Percentiles rank a stretch among this genome's conserved stretches.
Conservation (phyloP, 2,888 invertebrate species). For the Acronicta psi region DNA sequence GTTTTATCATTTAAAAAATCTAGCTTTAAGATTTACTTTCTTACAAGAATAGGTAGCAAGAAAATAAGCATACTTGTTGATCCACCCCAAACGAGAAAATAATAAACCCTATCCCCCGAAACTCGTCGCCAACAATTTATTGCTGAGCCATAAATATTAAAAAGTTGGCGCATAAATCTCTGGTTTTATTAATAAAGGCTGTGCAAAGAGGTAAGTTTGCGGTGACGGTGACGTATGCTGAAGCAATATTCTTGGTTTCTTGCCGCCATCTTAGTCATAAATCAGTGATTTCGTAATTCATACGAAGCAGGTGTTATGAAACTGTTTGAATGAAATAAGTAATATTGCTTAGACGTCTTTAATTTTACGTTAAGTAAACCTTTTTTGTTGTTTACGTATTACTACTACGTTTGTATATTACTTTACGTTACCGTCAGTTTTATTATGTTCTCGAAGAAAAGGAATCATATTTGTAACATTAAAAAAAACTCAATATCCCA, state of each 20-base stretch:
- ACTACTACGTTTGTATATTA: too few species aligned
- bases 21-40: not conserved
- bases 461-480: too few species aligned
- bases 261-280: slow-evolving; percentile 41
- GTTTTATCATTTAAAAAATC: not conserved
- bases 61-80: slow-evolving; percentile 79
- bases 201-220: slow-evolving; percentile 64
- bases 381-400: too few species aligned
- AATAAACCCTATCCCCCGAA: slow-evolving; percentile 83
- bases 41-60: slow-evolving; percentile 43
- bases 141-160: slow-evolving; percentile 87
- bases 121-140: slow-evolving; percentile 85
- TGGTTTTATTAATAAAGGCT: slow-evolving; percentile 82
- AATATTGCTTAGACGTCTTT: slow-evolving; percentile 14
- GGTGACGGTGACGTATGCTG: slow-evolving; percentile 66
- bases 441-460: too few species aligned
- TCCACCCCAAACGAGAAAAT: slow-evolving; percentile 77
- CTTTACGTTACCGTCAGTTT: too few species aligned
- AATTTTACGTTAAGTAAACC: too few species aligned
- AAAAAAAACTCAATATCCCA: too few species aligned
- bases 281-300: slow-evolving; percentile 43
- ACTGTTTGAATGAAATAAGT: slow-evolving; percentile 7
- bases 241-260: slow-evolving; percentile 66
- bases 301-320: slow-evolving; percentile 29
- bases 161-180: slow-evolving; percentile 86